Percentiles rank a stretch among this genome's conserved stretches.
phyloP scores from a whole-genome alignment of 2,113 vertebrate species.

The Oxyruncus cristatus region DNA sequence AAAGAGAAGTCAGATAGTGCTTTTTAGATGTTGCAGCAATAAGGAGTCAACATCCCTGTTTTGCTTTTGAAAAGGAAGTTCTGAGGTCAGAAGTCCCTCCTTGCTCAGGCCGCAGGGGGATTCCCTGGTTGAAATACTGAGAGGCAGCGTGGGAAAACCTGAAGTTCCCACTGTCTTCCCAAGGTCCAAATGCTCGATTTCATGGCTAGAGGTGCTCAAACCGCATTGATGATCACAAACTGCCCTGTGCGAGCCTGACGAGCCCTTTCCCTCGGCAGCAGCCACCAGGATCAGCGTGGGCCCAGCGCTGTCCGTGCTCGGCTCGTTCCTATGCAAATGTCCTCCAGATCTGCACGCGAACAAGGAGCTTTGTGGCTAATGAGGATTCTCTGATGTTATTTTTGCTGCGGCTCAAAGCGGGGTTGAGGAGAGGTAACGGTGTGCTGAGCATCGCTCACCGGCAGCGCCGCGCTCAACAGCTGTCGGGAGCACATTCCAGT shows the following conservation, averaged over 20 bases:
- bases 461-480: neutral
- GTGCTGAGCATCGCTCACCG: neutral
- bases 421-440: neutral
- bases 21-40: neutral
- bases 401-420: neutral
- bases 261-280: neutral
- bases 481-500: neutral
- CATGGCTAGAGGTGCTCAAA: neutral
- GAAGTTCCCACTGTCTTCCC: neutral
- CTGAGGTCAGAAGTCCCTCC: neutral
- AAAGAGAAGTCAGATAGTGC: neutral
- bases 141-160: rapidly evolving
- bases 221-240: neutral
- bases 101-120: neutral
- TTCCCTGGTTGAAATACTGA: neutral
- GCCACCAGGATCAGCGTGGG: neutral
- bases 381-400: neutral
- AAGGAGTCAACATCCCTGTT: neutral
- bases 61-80: neutral
- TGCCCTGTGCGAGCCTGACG: neutral
- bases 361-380: neutral
- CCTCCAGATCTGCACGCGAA: neutral
- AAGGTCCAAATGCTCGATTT: neutral
- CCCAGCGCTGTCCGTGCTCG: neutral
- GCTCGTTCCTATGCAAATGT: neutral